Base-by-base conservation (phyloP, 2,888 invertebrate species). In the Leptopterna dolabrata region DNA sequence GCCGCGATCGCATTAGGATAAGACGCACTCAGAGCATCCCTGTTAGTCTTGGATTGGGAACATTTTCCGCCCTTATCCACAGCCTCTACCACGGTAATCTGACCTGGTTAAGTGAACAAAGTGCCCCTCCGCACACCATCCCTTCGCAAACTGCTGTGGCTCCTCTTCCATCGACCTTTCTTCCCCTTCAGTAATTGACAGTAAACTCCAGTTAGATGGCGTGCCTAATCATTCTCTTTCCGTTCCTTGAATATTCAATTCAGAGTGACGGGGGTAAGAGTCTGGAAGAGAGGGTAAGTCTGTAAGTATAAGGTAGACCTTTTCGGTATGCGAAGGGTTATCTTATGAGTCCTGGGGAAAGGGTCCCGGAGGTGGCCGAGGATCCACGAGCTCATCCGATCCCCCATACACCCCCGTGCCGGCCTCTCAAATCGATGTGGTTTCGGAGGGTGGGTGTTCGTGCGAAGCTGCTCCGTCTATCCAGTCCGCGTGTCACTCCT, bases 401-500 rank as follows among this genome's bases (percentile, higher is more conserved):
- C 36, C 36, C 16, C 30, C 1, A 0, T 13, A 9, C 30, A 4
- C 36, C 30, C 73, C 36, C 30, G 4, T 9, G 36, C n/a, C n/a
- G 30, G n/a, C 29, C n/a, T 24, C 55, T 47, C 45, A 43, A 80
- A 80, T 80, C 80, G 80, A 80, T 80, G 80, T 80, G 29, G 81
- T 51, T 81, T 78, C 30, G 81, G 81, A 51, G 81, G 81, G 81
- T 81, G 81, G 81, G 51, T 81, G 45, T 51, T 78, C 45, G 45
- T 78, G 36, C 73, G 73, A 73, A 73, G 73, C 73, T 73, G 73
- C 73, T 73, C 73, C 63, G 24, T 63, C 63, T 63, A 47, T 43
- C 78, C 81, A 81, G 81, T 81, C 81, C 81, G 81, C 81, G 81
- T 81, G 81, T 51, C 81, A 51, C 81, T 81, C 81, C 47, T 47